These are phyloP conservation scores for Chroicocephalus ridibundus DNA, from an alignment of 2,113 vertebrate species.

Conservation along the genomic window DNA sequence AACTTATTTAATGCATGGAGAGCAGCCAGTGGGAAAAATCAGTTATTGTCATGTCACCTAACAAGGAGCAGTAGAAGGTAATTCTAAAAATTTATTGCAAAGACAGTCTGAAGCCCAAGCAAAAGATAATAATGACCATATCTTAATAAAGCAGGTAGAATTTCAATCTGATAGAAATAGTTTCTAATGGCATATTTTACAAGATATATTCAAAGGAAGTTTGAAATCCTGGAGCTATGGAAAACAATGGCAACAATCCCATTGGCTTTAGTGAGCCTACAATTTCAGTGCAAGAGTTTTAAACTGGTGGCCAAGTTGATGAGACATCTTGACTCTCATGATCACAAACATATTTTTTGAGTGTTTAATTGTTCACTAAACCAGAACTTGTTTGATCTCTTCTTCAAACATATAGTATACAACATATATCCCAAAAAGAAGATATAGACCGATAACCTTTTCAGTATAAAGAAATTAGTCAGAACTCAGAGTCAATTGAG, in stretches of 20 bases:
- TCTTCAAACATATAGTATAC: background rate
- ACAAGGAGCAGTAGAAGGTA: background rate
- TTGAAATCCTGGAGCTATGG: background rate
- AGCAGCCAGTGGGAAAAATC: background rate
- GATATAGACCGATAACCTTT: background rate
- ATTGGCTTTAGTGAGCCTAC: background rate
- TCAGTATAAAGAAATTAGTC: background rate
- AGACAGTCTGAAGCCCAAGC: background rate
- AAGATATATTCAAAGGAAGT: background rate
- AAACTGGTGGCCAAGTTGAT: background rate
- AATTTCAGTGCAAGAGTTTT: background rate
- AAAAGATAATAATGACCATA: background rate
- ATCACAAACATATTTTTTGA: background rate
- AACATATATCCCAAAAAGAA: background rate
- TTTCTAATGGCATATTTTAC: background rate
- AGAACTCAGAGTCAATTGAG: background rate
- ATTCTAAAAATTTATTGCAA: background rate
- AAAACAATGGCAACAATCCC: conserved; percentile 5
- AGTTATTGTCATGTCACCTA: background rate
- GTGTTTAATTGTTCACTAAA: background rate
- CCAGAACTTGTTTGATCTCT: background rate
- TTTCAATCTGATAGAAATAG: background rate
- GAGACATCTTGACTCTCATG: background rate
- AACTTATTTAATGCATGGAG: background rate
- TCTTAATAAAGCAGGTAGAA: background rate